Percentiles rank a stretch among this genome's conserved stretches.
Conservation (phyloP, 2,888 invertebrate genomes). For the Serrognathus titanus region DNA sequence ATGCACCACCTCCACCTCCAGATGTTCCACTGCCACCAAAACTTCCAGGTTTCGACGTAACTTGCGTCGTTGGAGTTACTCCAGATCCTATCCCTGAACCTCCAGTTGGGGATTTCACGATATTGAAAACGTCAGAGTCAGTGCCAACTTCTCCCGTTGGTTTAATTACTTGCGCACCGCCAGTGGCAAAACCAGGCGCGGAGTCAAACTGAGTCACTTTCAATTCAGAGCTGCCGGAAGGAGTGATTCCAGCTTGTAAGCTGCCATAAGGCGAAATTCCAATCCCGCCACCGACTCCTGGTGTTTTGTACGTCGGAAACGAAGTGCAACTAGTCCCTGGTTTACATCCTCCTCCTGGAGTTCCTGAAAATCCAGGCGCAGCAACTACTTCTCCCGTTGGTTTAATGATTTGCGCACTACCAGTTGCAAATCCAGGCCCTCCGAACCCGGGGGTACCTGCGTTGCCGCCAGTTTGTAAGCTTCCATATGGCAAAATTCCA, state of each 20-base stretch:
- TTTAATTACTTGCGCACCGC: slow-evolving; percentile 8
- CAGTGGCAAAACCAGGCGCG: slow-evolving; percentile 8
- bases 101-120: no score
- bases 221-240: not conserved
- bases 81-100: no score
- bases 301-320: no score
- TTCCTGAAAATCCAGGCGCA: not conserved
- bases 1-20: not conserved
- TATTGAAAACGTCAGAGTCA: no score
- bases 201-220: not conserved
- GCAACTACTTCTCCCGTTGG: not conserved
- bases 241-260: not conserved
- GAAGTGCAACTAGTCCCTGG: not conserved
- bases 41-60: no score
- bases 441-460: not conserved
- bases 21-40: not conserved
- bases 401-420: not conserved
- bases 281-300: slow-evolving; percentile 1
- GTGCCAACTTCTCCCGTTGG: not conserved
- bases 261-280: slow-evolving; percentile 1
- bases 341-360: not conserved
- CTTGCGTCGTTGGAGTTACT: no score
- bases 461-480: not conserved
- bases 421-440: not conserved
- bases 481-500: not conserved